Evolutionary conservation across 2,797 vertebrate species (phyloP), one percentile per base, ranked within the genome.

Genomic region (Darevskia mixta): DNA sequence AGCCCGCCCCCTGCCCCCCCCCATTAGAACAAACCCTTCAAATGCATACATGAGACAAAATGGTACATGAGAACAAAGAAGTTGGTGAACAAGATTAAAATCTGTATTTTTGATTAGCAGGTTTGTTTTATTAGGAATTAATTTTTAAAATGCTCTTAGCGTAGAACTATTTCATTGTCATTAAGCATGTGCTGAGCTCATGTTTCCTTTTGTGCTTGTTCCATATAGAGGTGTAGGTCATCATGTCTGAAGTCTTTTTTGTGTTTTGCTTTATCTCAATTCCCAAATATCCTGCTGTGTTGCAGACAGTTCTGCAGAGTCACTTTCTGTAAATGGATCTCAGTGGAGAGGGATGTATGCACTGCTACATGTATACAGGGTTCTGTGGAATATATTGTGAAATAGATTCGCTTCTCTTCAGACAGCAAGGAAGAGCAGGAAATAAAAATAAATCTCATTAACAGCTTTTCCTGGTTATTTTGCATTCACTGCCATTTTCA

Each of bases 281-380:
- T 38, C 49, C 11, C 58, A 20, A 2, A 3, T 79, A 0, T 5
- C 73, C 32, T 75, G 41, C 20, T 88, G 80, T 72, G n/a, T 66
- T 79, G 32, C 38, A 92, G 49, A 27, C 18, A 64, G 81, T 86
- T 91, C 89, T 87, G 15, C 27, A 1, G 84, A 92, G 87, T 92
- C 58, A 27, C 32, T 83, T 73, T 4, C 49, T 86, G 38, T 38
- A 8, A 11, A 61, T 32, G 15, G 5, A 43, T 88, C 58, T 80
- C 76, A 38, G 64, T 89, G 83, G 71, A 71, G 78, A 85, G 76
- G 0, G 0, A 10, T 32, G 32, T 85, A 27, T 80, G 3, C 0
- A 77, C 4, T 17, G 23, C 73, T 78, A 6, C 11, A 41, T 83
- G 41, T 76, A n/a, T 0, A 0, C n/a, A 38, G 15, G 79, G 35